Evolutionary conservation across 1,140 invertebrate species (phyloP), one percentile per base, ranked within the genome.

Genomic region (Drosophila ficusphila): DNA sequence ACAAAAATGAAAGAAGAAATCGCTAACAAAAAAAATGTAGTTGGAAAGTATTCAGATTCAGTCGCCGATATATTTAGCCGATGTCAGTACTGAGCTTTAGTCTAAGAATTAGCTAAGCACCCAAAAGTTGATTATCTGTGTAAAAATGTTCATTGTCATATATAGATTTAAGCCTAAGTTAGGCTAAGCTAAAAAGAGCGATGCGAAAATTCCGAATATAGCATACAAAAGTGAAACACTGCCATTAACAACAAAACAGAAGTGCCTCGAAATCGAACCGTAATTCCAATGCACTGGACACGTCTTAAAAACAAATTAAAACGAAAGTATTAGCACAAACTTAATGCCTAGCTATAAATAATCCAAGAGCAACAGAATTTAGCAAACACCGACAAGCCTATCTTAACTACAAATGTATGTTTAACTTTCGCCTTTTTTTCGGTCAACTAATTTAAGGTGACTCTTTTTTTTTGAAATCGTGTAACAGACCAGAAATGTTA

Each of bases 271-370:
- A 52, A 27, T 14, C 27, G 54, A 57, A 34, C 3, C 21, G 5
- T 29, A 51, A 31, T 62, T 39, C 65, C 36, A 42, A 69, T 53
- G 3, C 14, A 61, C 58, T 39, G 56, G 56, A 65, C 25, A 47
- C 44, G 18, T 36, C 38, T 27, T 46, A 21, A 23, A 33, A 18
- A 34, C n/a, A 33, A 51, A 18, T n/a, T 16, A 29, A 19, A 44
- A 31, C 65, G 16, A 67, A 75, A 74, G 72, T 75, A 75, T 75
- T 75, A 75, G 53, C 69, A 62, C 57, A 64, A 53, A 44, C 60
- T 42, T 52, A 51, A 39, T 12, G 38, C 18, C 9, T 38, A 21
- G 25, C 18, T 36, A 31, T 12, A 29, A 56, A 39, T n/a, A 25
- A 56, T 25, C 18, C 4, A 51, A 23, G 23, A 52, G 57, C 25